Percentiles rank a stretch among this genome's conserved stretches.
phyloP scores from a whole-genome alignment of 2,888 invertebrate genomes.

The Cantharis flavilabris region DNA sequence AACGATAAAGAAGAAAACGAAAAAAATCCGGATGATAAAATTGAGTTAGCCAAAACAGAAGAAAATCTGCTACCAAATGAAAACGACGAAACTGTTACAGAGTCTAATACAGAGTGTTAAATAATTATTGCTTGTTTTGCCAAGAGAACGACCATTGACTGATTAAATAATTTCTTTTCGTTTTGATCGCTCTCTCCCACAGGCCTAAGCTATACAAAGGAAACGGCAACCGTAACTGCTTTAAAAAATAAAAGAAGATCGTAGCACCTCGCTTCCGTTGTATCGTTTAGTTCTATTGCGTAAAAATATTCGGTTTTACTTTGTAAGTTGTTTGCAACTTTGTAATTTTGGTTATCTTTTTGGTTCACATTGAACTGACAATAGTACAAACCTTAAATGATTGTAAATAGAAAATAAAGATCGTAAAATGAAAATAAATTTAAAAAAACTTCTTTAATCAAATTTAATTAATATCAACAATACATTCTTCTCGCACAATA shows the following conservation, averaged over 20 bases:
- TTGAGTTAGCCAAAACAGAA: neutral
- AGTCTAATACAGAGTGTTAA: neutral
- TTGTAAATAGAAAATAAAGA: neutral
- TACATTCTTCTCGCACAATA: too few species aligned
- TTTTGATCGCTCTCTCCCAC: neutral
- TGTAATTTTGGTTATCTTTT: neutral
- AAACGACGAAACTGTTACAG: neutral
- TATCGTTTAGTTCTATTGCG: neutral
- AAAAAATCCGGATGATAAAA: neutral
- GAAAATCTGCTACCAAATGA: neutral
- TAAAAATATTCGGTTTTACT: neutral
- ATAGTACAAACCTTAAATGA: neutral
- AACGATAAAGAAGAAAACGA: neutral
- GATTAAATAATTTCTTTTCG: neutral
- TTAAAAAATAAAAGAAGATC: too few species aligned
- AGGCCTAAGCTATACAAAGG: too few species aligned
- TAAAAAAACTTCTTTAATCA: too few species aligned
- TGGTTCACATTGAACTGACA: neutral
- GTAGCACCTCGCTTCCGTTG: too few species aligned
- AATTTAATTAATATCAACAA: too few species aligned
- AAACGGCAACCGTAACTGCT: too few species aligned
- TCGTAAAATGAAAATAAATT: too few species aligned
- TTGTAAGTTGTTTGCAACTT: neutral
- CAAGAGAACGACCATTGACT: neutral
- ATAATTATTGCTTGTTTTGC: neutral